Evolutionary conservation across 2,888 invertebrate genomes (phyloP), one percentile per base, ranked within the genome.

Genomic region (Epistrophella euchroma): DNA sequence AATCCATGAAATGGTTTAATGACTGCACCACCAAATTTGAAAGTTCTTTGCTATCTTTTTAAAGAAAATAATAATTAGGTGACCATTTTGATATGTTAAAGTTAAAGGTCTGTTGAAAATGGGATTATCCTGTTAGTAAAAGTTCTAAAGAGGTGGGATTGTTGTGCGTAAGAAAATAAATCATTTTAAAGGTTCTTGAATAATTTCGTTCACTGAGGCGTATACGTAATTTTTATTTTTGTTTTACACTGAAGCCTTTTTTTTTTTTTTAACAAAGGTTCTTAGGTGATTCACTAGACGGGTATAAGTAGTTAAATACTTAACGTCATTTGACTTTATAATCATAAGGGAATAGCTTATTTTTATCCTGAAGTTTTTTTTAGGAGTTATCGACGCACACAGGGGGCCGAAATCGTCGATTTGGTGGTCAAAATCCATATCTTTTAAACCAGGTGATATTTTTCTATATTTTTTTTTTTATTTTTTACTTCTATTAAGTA

Each of bases 211-310:
- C 45, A 64, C 45, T 47, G 11, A 5, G 64, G 28, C 17, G 64
- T 64, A 64, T 64, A 64, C 64, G 64, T 40, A 45, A 11, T 64
- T 64, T 64, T 64, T 37, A 28, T 28, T 28, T 28, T 32, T 64
- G 19, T 45, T 64, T 40, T 15, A 5, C 13, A 0, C 37, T 37
- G 37, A 37, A 13, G 37, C 37, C 13, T 0, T 4, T 37, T 13
- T 37, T 15, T 40, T 5, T 40, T 40, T 40, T n/a, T n/a, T n/a
- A n/a, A n/a, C n/a, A n/a, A n/a, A 28, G 28, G 28, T 4, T 28
- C 6, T 28, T 5, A 28, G 28, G 25, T 25, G 2, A 4, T 25
- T 25, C n/a, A n/a, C n/a, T n/a, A n/a, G n/a, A n/a, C n/a, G n/a
- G n/a, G n/a, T n/a, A n/a, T n/a, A n/a, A n/a, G n/a, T n/a, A n/a